Evolutionary conservation across 2,888 invertebrate genomes (phyloP).

Genomic region (Caenorhabditis sulstoni): DNA sequence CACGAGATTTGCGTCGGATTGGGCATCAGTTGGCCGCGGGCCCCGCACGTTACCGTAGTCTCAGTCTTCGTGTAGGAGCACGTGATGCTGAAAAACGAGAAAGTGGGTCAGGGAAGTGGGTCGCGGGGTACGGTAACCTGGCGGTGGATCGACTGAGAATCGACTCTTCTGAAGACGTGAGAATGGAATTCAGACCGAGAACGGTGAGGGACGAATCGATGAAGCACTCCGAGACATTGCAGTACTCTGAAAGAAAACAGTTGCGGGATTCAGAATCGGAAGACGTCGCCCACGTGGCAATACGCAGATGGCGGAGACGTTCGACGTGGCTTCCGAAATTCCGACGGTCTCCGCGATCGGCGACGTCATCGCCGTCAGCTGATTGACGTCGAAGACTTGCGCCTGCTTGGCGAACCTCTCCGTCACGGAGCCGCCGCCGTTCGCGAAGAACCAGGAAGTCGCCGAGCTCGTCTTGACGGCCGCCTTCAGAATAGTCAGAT

Average conservation of each 20-base stretch:
- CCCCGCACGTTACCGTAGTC: slow-evolving; percentile 37
- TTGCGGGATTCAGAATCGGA: neutral
- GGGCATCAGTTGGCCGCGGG: slow-evolving; percentile 42
- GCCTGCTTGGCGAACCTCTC: slow-evolving; percentile 37
- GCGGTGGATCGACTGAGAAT: slow-evolving; percentile 6
- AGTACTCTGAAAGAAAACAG: slow-evolving; percentile 49
- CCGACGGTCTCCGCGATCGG: slow-evolving; percentile 27
- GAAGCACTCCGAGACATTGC: slow-evolving; percentile 36
- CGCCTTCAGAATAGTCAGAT: slow-evolving; percentile 19
- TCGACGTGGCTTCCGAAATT: slow-evolving; percentile 39
- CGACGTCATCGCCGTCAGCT: slow-evolving; percentile 37
- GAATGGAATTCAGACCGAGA: slow-evolving; percentile 23
- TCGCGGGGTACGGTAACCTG: slow-evolving; percentile 1
- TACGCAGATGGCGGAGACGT: slow-evolving; percentile 54
- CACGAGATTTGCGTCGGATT: slow-evolving; percentile 37
- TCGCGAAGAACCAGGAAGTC: slow-evolving; percentile 34
- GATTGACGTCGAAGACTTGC: slow-evolving; percentile 39
- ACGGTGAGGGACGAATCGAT: slow-evolving; percentile 25
- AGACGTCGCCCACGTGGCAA: slow-evolving; percentile 44
- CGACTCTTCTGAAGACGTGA: slow-evolving; percentile 22
- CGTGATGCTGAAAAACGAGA: slow-evolving; percentile 45
- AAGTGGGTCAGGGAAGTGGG: too few relatives aligned
- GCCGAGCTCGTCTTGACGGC: neutral
- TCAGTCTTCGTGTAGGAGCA: slow-evolving; percentile 40
- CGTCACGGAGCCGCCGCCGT: slow-evolving; percentile 42